phyloP scores from a whole-genome alignment of 2,797 vertebrate genomes.

The Lateolabrax maculatus region DNA sequence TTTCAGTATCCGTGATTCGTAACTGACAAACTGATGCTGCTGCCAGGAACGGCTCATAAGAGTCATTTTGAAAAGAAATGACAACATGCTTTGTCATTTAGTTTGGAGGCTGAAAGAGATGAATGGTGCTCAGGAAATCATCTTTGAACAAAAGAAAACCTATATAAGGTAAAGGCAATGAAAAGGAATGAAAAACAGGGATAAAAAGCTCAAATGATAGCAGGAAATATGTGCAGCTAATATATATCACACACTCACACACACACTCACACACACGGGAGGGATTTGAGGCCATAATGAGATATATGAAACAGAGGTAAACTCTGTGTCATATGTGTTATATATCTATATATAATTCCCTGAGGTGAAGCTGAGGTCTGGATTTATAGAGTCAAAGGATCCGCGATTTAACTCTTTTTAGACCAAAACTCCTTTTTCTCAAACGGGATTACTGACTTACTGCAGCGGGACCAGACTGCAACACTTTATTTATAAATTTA shows the following conservation, averaged over 20 bases:
- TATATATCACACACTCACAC: constrained; percentile 13
- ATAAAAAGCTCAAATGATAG: constrained; percentile 35
- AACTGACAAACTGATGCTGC: too few species aligned
- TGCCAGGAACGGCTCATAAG: neutral
- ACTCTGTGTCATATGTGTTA: constrained; percentile 1
- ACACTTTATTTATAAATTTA: too few species aligned
- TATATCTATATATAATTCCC: constrained; percentile 15
- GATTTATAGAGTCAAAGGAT: neutral
- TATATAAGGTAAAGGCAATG: constrained; percentile 4
- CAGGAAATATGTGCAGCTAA: constrained; percentile 37
- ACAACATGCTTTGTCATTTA: neutral
- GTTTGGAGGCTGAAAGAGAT: neutral
- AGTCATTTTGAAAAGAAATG: neutral
- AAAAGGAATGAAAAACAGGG: constrained; percentile 12
- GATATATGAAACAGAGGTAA: constrained; percentile 1
- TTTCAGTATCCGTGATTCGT: too few species aligned
- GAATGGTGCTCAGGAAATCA: neutral
- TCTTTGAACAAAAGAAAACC: neutral
- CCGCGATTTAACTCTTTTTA: neutral
- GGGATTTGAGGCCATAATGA: constrained; percentile 4
- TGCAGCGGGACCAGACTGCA: neutral
- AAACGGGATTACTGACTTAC: neutral
- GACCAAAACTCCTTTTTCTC: neutral
- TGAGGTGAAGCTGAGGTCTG: constrained; percentile 27
- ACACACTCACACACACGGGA: neutral